Evolutionary conservation across 1,140 invertebrate genomes (phyloP).

Genomic region (Diprion similis): DNA sequence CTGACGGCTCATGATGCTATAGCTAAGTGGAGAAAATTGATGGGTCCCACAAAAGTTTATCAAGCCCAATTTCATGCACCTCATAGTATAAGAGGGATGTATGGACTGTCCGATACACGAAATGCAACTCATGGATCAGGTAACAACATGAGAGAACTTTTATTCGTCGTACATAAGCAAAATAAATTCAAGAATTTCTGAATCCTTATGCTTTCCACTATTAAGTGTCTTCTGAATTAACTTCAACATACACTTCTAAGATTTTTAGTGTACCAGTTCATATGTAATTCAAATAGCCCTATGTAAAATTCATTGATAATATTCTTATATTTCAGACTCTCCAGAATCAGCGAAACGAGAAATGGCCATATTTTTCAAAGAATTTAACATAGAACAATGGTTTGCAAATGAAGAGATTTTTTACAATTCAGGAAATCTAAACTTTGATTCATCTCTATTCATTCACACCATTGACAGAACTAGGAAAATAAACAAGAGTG

Average conservation of each 20-base stretch:
- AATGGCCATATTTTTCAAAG: constrained; percentile 83
- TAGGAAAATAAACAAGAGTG: constrained; percentile 8
- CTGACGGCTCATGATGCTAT: constrained; percentile 80
- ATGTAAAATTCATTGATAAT: constrained; percentile 22
- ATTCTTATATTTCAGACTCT: constrained; percentile 72
- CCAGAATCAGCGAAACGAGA: constrained; percentile 75
- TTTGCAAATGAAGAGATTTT: constrained; percentile 59
- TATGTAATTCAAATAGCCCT: constrained; percentile 12
- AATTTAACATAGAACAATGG: constrained; percentile 73
- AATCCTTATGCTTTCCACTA: constrained; percentile 8
- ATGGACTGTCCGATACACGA: constrained; percentile 89
- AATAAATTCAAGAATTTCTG: constrained; percentile 9
- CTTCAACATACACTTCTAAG: background rate
- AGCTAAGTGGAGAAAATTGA: constrained; percentile 77
- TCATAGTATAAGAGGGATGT: constrained; percentile 78
- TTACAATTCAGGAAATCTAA: constrained; percentile 51
- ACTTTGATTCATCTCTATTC: constrained; percentile 53
- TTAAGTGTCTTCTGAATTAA: background rate
- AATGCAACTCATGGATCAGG: constrained; percentile 93
- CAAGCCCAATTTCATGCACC: constrained; percentile 81
- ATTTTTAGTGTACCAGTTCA: constrained; percentile 12
- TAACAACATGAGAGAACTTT: constrained; percentile 44
- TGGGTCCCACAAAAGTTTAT: constrained; percentile 90
- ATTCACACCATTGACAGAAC: constrained; percentile 50
- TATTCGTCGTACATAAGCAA: constrained; percentile 1